Evolutionary conservation across 2,797 vertebrate genomes (phyloP).

Genomic region (Sitta carolinensis): DNA sequence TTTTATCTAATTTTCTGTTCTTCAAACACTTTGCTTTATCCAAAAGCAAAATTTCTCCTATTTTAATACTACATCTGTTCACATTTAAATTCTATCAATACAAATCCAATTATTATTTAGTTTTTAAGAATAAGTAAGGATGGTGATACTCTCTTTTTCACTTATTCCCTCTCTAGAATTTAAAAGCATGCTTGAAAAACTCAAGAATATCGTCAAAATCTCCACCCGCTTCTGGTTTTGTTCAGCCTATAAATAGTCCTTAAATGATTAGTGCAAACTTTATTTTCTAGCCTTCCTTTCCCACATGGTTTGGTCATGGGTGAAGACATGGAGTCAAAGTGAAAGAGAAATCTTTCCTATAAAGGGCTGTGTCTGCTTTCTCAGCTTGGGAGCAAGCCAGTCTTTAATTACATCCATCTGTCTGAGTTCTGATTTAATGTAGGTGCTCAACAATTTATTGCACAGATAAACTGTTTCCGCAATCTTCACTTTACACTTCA

Average conservation of each 20-base stretch:
- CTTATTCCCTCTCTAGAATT: neutral
- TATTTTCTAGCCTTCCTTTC: neutral
- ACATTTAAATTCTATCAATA: neutral
- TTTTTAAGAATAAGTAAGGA: neutral
- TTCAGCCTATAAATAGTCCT: neutral
- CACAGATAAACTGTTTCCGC: neutral
- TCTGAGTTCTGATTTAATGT: conserved; percentile 23
- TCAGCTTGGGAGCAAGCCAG: neutral
- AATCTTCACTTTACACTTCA: neutral
- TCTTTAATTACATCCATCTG: neutral
- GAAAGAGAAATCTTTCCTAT: neutral
- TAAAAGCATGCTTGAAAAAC: neutral
- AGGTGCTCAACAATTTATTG: neutral
- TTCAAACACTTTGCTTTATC: neutral
- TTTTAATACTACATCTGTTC: neutral
- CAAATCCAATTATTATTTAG: neutral
- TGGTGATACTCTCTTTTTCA: neutral
- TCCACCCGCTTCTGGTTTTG: neutral
- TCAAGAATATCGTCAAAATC: neutral
- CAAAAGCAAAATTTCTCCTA: neutral
- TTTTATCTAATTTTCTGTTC: neutral
- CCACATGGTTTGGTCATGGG: neutral
- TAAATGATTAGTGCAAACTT: neutral
- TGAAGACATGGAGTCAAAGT: neutral
- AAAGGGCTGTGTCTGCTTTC: neutral